Conservation (phyloP, 2,888 invertebrate species). For the Dryadula phaetusa region DNA sequence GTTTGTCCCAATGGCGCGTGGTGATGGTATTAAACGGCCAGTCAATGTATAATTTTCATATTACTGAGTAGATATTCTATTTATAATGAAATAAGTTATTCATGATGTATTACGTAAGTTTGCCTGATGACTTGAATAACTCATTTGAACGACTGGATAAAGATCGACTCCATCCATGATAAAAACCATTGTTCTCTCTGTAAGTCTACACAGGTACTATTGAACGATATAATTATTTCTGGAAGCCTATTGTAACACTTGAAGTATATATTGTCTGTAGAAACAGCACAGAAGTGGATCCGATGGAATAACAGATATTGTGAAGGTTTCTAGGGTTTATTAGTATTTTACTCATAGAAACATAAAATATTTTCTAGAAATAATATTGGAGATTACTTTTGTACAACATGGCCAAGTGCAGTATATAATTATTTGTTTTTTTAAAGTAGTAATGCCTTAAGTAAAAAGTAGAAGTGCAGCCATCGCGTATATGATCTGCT, state of each 20-base stretch:
- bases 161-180: background rate
- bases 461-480: background rate
- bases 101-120: too few species aligned
- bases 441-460: background rate
- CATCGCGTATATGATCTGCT: background rate
- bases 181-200: background rate
- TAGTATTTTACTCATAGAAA: background rate
- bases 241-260: background rate
- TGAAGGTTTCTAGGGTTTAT: background rate
- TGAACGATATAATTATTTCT: constrained; percentile 7
- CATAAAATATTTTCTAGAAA: background rate
- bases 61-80: too few species aligned
- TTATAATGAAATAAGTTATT: too few species aligned
- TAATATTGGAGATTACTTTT: background rate
- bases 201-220: background rate
- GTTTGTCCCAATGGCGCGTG: too few species aligned
- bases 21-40: too few species aligned
- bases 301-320: background rate
- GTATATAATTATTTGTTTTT: constrained; percentile 4
- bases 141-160: too few species aligned
- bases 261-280: constrained; percentile 17
- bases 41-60: too few species aligned
- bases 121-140: too few species aligned
- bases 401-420: background rate
- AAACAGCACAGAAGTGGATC: background rate